A percentile compares a stretch with the other conserved stretches of the same genome.
These are phyloP conservation scores for Penaeus vannamei DNA, from an alignment of 1,140 invertebrate species.

Conservation along the genomic window DNA sequence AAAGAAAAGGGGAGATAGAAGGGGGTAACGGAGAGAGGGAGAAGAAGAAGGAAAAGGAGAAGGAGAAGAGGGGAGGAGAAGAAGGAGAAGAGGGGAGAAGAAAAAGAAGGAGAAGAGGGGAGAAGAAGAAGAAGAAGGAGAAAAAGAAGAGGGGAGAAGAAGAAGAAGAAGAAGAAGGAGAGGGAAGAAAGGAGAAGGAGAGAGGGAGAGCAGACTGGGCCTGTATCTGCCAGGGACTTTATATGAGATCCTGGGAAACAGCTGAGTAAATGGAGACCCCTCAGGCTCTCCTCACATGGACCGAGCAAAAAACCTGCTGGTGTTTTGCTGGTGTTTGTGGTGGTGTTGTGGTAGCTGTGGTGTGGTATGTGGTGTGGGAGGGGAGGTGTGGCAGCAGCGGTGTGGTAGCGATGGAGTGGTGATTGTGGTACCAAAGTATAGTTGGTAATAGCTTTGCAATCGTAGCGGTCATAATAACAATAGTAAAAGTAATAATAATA, in stretches of 20 bases:
- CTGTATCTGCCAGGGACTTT: neutral
- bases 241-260: conserved; percentile 44
- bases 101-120: neutral
- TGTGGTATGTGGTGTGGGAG: too few species aligned
- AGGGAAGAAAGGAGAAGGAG: neutral
- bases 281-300: neutral
- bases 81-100: neutral
- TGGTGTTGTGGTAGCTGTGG: too few species aligned
- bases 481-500: too few species aligned
- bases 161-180: neutral
- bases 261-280: conserved; percentile 43
- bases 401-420: too few species aligned
- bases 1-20: too few species aligned
- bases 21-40: too few species aligned
- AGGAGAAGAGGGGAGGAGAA: neutral
- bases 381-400: too few species aligned
- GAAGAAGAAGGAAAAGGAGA: neutral
- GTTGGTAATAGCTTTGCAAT: too few species aligned
- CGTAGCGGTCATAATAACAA: too few species aligned
- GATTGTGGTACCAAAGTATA: too few species aligned
- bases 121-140: neutral
- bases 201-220: neutral
- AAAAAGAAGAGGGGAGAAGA: neutral
- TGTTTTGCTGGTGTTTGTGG: neutral
- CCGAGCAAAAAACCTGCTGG: conserved; percentile 22